These are phyloP conservation scores for Cryptophagus acutangulus DNA, from an alignment of 2,888 invertebrate genomes.

Conservation along the genomic window DNA sequence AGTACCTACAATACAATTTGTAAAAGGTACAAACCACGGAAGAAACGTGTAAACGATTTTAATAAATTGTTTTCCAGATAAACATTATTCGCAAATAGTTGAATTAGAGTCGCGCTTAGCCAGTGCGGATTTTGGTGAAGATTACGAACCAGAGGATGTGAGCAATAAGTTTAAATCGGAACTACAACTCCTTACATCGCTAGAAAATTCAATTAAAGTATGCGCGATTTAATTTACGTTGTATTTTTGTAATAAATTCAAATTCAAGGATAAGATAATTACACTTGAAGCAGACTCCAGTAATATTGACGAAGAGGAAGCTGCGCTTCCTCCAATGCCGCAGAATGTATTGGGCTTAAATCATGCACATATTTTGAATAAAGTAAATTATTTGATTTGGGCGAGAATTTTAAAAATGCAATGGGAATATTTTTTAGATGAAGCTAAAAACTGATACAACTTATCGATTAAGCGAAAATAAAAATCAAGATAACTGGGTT, in stretches of 20 bases:
- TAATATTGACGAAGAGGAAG: constrained; percentile 36
- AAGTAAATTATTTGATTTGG: too few species aligned
- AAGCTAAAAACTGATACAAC: constrained; percentile 20
- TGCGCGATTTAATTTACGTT: constrained; percentile 3
- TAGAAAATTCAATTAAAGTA: constrained; percentile 53
- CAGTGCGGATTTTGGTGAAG: constrained; percentile 65
- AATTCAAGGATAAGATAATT: constrained; percentile 25
- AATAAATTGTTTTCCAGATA: constrained; percentile 51
- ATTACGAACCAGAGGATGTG: constrained; percentile 52
- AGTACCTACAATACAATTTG: constrained; percentile 69
- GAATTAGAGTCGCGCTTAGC: constrained; percentile 59
- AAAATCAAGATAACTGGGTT: constrained; percentile 25
- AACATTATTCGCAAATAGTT: constrained; percentile 50
- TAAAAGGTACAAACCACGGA: constrained; percentile 54
- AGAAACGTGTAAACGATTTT: background rate
- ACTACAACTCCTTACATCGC: constrained; percentile 47
- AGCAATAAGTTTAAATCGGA: constrained; percentile 38
- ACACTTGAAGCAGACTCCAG: constrained; percentile 28
- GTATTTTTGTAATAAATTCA: constrained; percentile 1
- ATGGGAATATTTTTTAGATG: constrained; percentile 21
- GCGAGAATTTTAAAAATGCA: too few species aligned
- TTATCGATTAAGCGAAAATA: constrained; percentile 33
- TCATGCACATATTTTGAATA: constrained; percentile 59
- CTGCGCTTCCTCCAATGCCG: constrained; percentile 63
- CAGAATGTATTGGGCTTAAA: constrained; percentile 67